Conservation (phyloP, 1,140 invertebrate species). For the Calephelis nemesis region DNA sequence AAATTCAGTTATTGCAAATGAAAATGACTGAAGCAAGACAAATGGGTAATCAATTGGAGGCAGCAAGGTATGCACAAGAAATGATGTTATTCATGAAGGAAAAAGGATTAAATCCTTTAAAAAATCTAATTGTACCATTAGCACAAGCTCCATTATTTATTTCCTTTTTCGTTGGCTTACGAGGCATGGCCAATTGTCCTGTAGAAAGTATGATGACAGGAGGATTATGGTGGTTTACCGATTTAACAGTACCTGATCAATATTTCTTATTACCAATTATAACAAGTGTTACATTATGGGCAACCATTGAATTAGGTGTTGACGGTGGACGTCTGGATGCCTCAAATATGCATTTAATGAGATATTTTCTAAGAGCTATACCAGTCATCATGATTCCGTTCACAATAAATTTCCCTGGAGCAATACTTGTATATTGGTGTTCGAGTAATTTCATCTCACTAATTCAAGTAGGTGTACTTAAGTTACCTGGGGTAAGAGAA, state of each 20-base stretch:
- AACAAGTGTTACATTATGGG: conserved; percentile 88
- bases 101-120: conserved; percentile 89
- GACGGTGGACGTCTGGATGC: conserved; percentile 84
- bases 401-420: conserved; percentile 92
- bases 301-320: conserved; percentile 92
- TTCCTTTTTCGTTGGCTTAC: conserved; percentile 92
- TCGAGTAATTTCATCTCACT: conserved; percentile 94
- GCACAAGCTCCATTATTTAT: conserved; percentile 94
- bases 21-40: conserved; percentile 91
- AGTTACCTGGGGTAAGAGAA: conserved; percentile 85
- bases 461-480: conserved; percentile 88
- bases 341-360: conserved; percentile 84
- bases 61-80: conserved; percentile 85
- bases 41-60: conserved; percentile 89
- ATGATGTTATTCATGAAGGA: conserved; percentile 90
- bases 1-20: conserved; percentile 87
- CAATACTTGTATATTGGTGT: conserved; percentile 94
- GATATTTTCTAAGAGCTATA: conserved; percentile 86
- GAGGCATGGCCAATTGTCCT: conserved; percentile 91
- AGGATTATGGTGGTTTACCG: conserved; percentile 95
- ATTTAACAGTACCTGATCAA: conserved; percentile 95
- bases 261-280: conserved; percentile 93
- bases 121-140: conserved; percentile 89
- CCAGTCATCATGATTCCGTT: conserved; percentile 93
- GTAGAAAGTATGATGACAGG: conserved; percentile 93